A percentile compares a stretch with the other conserved stretches of the same genome.
Evolutionary conservation across 2,797 vertebrate species (phyloP).

Genomic region (Pseudopleuronectes americanus): DNA sequence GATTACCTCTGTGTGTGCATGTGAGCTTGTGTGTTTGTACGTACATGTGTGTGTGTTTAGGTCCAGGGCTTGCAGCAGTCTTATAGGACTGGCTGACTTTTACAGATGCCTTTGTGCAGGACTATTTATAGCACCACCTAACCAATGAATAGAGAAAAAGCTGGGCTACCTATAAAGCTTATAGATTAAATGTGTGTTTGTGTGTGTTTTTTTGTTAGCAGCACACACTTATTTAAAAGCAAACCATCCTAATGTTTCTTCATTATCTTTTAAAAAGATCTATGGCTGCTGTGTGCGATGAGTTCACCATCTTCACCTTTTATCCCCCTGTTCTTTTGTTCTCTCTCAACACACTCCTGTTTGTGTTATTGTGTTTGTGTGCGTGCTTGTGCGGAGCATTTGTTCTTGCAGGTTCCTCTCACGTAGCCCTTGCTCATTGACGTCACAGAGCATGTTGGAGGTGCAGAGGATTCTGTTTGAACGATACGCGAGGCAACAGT

Average conservation of each 20-base stretch:
- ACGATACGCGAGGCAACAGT: constrained; percentile 11
- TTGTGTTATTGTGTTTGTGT: constrained; percentile 3
- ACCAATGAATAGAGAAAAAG: constrained; percentile 65
- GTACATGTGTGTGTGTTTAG: constrained; percentile 10
- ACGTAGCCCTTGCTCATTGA: constrained; percentile 42
- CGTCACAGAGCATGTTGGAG: constrained; percentile 49
- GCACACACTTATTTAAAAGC: constrained; percentile 31
- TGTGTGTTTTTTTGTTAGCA: constrained; percentile 41
- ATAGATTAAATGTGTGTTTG: constrained; percentile 60
- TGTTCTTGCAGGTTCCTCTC: constrained; percentile 32
- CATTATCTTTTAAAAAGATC: constrained; percentile 24
- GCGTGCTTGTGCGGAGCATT: background rate
- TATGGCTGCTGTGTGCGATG: constrained; percentile 10
- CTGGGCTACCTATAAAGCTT: constrained; percentile 68
- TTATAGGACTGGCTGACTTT: constrained; percentile 76
- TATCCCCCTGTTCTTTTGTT: constrained; percentile 15
- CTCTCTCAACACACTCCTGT: background rate
- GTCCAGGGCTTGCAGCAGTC: constrained; percentile 48
- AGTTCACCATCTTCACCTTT: constrained; percentile 9
- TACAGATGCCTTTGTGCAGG: constrained; percentile 77
- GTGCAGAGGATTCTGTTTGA: constrained; percentile 26
- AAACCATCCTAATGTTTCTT: constrained; percentile 29
- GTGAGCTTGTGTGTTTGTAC: background rate
- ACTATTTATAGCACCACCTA: constrained; percentile 80
- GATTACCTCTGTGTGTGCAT: constrained; percentile 50